Evolutionary conservation across 1,140 invertebrate species (phyloP), one percentile per base, ranked within the genome.

Genomic region (Anastrepha obliqua): DNA sequence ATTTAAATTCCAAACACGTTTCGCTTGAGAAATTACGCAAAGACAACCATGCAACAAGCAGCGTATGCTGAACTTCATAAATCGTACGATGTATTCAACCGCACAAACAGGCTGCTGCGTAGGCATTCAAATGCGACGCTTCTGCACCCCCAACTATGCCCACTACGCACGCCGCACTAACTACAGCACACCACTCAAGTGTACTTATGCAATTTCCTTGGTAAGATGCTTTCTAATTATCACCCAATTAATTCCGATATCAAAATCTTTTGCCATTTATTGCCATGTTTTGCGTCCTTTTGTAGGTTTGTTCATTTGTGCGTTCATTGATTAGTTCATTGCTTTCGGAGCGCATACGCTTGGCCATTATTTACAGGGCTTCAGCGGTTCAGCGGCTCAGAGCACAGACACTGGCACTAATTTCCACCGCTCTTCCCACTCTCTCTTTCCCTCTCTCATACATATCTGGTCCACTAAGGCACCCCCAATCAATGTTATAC

Each of bases 231-330:
- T 74, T 74, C 67, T 74, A 60, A 86, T 86, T 86, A 60, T 58
- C 78, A 85, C 78, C 58, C 78, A 85, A 85, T 85, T 85, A 85
- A 44, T 85, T 59, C 58, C n/a, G 58, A 85, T 59, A 85, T 85
- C 58, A 58, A 85, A 85, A 59, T 58, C 78, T n/a, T 59, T 85
- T 59, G n/a, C 67, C 42, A 42, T 74, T 74, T 74, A 74, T 74
- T 67, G 64, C 64, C 39, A 15, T 74, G 44, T 74, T 74, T 74
- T 44, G 15, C 51, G 42, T 39, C 51, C 51, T 11, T 6, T 17
- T 62, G 1, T 62, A 39, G 67, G 13, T 39, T 39, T 44, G 6
- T 70, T 29, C 4, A 42, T 7, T 74, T 5, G 17, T 17, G 11
- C 5, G 42, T 39, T 39, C 67, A 47, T 44, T 74, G 67, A 47